phyloP scores from a whole-genome alignment of 2,113 vertebrate genomes.

The Psephotus haematonotus region DNA sequence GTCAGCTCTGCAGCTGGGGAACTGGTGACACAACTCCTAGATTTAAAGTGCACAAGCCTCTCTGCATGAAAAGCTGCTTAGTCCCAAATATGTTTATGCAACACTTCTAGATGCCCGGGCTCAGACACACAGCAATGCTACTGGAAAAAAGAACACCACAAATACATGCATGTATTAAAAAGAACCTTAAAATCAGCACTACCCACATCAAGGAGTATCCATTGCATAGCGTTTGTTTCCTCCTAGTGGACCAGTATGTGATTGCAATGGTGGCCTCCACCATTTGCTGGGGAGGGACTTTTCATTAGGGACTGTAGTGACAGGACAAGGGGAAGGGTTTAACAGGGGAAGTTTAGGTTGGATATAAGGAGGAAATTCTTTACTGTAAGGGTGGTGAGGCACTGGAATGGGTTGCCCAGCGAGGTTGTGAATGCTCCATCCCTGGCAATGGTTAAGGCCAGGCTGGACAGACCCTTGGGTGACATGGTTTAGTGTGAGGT shows the following conservation, averaged over 20 bases:
- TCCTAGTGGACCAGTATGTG: fast-evolving
- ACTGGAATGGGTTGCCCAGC: too few species aligned
- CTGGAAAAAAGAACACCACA: background rate
- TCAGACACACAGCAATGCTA: background rate
- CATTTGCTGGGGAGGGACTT: too few species aligned
- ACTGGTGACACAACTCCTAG: background rate
- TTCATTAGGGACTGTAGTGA: too few species aligned
- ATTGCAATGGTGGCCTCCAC: background rate
- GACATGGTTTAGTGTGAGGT: too few species aligned
- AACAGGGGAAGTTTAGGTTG: too few species aligned
- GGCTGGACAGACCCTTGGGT: too few species aligned
- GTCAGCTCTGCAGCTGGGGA: background rate
- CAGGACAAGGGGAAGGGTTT: too few species aligned
- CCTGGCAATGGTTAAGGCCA: too few species aligned
- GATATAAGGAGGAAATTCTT: too few species aligned
- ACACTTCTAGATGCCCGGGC: background rate
- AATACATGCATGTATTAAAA: fast-evolving
- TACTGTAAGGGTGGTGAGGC: too few species aligned
- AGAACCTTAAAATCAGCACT: fast-evolving
- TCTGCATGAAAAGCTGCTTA: background rate
- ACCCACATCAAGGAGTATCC: too few species aligned
- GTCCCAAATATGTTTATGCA: background rate
- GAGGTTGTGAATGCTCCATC: too few species aligned
- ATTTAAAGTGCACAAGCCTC: background rate
- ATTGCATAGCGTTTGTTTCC: background rate